These are phyloP conservation scores for Bovichtus diacanthus DNA, from an alignment of 2,797 vertebrate genomes.

Conservation along the genomic window DNA sequence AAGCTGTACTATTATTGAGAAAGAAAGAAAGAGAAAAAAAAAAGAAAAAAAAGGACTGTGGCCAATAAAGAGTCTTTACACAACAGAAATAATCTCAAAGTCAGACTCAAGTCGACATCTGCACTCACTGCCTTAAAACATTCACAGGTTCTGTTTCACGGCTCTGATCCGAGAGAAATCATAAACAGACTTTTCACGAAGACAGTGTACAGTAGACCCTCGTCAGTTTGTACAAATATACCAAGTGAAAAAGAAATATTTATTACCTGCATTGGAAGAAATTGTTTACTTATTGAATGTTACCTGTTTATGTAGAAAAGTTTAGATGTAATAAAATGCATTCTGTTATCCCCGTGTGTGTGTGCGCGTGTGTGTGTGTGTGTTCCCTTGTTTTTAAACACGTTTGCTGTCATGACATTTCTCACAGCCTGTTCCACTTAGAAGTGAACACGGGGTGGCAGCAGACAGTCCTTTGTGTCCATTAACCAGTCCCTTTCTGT, in stretches of 20 bases:
- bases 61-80: slow-evolving; percentile 75
- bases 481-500: neutral
- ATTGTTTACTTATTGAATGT: slow-evolving; percentile 99
- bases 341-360: slow-evolving; percentile 84
- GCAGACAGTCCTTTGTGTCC: slow-evolving; percentile 36
- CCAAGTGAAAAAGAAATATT: slow-evolving; percentile 96
- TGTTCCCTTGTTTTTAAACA: slow-evolving; percentile 13
- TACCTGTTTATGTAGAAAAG: slow-evolving; percentile 99
- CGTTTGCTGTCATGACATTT: neutral
- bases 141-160: slow-evolving; percentile 90
- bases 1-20: slow-evolving; percentile 76
- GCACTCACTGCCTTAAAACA: slow-evolving; percentile 98
- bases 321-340: slow-evolving; percentile 99
- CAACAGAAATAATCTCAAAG: slow-evolving; percentile 71
- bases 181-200: slow-evolving; percentile 87
- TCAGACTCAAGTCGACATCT: slow-evolving; percentile 85
- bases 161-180: slow-evolving; percentile 88
- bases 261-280: slow-evolving; percentile 99
- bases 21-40: too few species aligned
- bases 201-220: slow-evolving; percentile 94
- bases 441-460: slow-evolving; percentile 54
- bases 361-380: slow-evolving; percentile 36
- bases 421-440: neutral
- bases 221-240: slow-evolving; percentile 99
- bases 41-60: slow-evolving; percentile 70